Evolutionary conservation across 2,797 vertebrate genomes (phyloP).

Genomic region (Acrossocheilus fasciatus): DNA sequence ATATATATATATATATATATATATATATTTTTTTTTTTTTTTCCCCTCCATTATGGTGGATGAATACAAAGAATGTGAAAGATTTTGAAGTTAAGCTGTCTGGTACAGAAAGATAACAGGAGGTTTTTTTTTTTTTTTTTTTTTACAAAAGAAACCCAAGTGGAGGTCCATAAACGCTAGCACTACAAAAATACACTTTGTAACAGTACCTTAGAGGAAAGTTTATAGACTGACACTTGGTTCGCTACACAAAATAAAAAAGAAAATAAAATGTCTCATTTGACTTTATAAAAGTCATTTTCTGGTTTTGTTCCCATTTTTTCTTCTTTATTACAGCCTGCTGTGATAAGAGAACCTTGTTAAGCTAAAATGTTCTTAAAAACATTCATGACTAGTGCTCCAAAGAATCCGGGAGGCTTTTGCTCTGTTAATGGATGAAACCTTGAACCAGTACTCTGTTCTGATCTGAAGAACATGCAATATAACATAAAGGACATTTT

Average conservation of each 20-base stretch:
- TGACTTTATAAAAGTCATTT: background rate
- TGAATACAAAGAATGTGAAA: conserved; percentile 11
- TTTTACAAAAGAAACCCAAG: conserved; percentile 6
- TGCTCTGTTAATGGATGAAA: background rate
- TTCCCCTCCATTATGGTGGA: background rate
- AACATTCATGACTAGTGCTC: background rate
- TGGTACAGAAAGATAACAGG: conserved; percentile 7
- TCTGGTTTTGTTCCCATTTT: background rate
- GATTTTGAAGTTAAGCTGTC: conserved; percentile 4
- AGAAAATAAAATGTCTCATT: background rate
- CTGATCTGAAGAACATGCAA: background rate
- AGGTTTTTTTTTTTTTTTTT: background rate
- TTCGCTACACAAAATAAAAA: background rate
- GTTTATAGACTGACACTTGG: background rate
- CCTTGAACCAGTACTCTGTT: background rate
- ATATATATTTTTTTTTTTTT: too few relatives aligned
- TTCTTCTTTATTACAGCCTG: conserved; percentile 1
- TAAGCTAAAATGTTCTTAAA: conserved; percentile 10
- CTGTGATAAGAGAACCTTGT: background rate
- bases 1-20: background rate
- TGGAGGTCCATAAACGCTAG: background rate
- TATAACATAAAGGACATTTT: background rate
- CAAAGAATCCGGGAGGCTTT: conserved; percentile 7
- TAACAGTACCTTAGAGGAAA: background rate
- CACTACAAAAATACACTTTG: background rate